Evolutionary conservation across 1,140 invertebrate genomes (phyloP).

Genomic region (Bombus soroeensis): DNA sequence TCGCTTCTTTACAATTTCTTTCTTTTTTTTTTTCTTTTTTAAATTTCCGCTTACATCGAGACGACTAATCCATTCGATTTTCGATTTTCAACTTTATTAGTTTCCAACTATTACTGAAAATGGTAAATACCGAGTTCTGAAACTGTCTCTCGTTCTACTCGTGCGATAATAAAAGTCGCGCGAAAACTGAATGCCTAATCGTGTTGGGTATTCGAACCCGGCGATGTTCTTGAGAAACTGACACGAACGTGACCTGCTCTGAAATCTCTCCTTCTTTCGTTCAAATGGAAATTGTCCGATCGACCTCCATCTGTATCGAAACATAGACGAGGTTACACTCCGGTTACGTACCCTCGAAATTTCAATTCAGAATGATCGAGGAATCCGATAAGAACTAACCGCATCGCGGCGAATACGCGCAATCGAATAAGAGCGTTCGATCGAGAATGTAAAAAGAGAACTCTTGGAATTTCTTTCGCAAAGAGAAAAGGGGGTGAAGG

Average conservation of each 20-base stretch:
- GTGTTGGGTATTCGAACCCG: neutral
- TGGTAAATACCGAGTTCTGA: neutral
- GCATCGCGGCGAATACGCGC: neutral
- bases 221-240: neutral
- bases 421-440: neutral
- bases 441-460: neutral
- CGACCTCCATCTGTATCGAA: constrained; percentile 26
- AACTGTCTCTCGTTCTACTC: constrained; percentile 50
- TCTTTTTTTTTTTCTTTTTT: neutral
- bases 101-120: too few species aligned
- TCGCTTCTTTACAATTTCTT: neutral
- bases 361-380: constrained; percentile 31
- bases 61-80: too few species aligned
- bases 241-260: constrained; percentile 68
- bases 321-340: constrained; percentile 5
- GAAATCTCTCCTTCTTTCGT: constrained; percentile 70
- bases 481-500: too few species aligned
- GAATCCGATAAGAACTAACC: too few species aligned
- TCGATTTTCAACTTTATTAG: too few species aligned
- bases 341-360: constrained; percentile 46
- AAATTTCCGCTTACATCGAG: too few species aligned
- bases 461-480: neutral
- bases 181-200: constrained; percentile 47
- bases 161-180: constrained; percentile 46
- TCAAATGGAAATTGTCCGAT: constrained; percentile 46